Evolutionary conservation across 1,140 invertebrate genomes (phyloP).

Genomic region (Drosophila seguyi): DNA sequence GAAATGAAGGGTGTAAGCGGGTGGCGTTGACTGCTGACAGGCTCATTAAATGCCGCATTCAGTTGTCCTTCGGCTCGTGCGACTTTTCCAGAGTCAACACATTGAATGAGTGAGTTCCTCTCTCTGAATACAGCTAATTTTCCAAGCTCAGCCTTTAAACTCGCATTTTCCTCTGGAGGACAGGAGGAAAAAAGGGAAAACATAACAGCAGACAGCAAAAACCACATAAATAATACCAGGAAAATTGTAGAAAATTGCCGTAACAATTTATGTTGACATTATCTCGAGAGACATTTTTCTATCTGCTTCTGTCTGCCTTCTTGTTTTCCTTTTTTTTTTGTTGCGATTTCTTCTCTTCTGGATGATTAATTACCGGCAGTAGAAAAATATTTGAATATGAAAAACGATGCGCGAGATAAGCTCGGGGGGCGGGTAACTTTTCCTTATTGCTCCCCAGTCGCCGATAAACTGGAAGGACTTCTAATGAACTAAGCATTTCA

Average conservation of each 20-base stretch:
- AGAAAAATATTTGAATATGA: conserved; percentile 75
- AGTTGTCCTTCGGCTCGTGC: conserved; percentile 25
- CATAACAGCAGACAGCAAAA: conserved; percentile 10
- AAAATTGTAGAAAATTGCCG: conserved; percentile 79
- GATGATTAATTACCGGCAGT: conserved; percentile 74
- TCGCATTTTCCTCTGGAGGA: conserved; percentile 24
- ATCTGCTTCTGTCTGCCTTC: conserved; percentile 6
- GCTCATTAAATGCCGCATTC: conserved; percentile 77
- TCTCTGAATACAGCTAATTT: conserved; percentile 55
- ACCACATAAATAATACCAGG: conserved; percentile 70
- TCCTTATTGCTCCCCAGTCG: conserved; percentile 74
- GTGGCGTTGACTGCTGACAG: conserved; percentile 66
- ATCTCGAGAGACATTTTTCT: conserved; percentile 77
- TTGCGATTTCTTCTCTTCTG: conserved; percentile 14
- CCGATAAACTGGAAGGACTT: conserved; percentile 62
- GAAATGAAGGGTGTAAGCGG: conserved; percentile 43
- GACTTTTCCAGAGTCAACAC: conserved; percentile 63
- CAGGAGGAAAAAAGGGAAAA: background rate
- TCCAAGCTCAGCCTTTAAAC: conserved; percentile 36
- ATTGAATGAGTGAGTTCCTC: conserved; percentile 43
- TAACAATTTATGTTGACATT: conserved; percentile 84
- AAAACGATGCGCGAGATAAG: conserved; percentile 65
- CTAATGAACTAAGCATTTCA: conserved; percentile 72
- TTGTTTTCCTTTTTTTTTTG: conserved; percentile 1
- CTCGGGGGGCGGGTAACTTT: conserved; percentile 51